Evolutionary conservation across 1,140 invertebrate species (phyloP).

Genomic region (Laodelphax striatellus): DNA sequence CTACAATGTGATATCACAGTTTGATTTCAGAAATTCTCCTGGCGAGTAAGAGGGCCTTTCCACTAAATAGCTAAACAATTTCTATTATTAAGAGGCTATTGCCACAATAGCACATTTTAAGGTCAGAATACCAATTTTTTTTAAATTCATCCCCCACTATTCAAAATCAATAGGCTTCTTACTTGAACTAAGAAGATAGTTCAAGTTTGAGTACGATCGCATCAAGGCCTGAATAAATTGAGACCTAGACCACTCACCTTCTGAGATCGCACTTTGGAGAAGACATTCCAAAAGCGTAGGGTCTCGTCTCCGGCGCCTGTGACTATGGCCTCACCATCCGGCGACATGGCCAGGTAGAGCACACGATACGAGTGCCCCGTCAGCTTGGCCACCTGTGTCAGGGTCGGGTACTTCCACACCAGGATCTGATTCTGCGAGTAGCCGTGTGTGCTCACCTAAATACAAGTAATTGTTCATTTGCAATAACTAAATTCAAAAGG

Average conservation of each 20-base stretch:
- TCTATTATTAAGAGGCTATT: no score
- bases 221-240: no score
- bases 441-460: conserved; percentile 84
- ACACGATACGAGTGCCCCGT: conserved; percentile 97
- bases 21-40: no score
- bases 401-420: conserved; percentile 98
- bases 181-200: no score
- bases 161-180: no score
- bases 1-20: no score
- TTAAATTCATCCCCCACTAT: no score
- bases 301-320: conserved; percentile 99
- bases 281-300: conserved; percentile 97
- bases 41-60: no score
- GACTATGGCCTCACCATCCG: conserved; percentile 98
- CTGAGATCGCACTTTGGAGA: conserved; percentile 91
- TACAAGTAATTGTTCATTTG: conserved; percentile 5
- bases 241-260: conserved; percentile 30
- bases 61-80: no score
- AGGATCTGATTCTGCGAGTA: conserved; percentile 99
- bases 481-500: neutral
- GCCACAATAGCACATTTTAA: no score
- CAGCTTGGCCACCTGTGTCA: conserved; percentile 90
- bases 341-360: conserved; percentile 93
- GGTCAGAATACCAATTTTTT: no score
- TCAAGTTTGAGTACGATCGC: no score